Evolutionary conservation across 2,888 invertebrate species (phyloP), one percentile per base, ranked within the genome.

Genomic region (Microctonus brassicae): DNA sequence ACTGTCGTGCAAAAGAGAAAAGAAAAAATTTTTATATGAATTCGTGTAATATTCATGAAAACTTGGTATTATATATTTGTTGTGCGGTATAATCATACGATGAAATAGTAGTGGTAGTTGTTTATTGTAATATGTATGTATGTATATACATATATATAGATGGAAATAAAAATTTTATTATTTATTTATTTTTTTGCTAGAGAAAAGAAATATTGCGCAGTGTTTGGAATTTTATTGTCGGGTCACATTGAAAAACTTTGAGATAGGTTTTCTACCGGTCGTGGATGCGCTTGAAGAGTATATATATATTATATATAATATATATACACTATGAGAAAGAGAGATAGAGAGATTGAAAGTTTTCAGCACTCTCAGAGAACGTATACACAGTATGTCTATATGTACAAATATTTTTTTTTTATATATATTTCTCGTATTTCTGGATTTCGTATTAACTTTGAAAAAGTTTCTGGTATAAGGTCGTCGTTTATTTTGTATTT

Each of bases 211-310:
- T 63, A 63, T 63, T 42, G 65, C 39, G 47, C 20, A 39, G 55
- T 39, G 33, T 60, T 26, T 26, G 63, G 63, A 69, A 63, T 69
- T 69, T 69, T 69, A 69, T 62, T 69, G 63, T 33, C 29, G 42
- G 69, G 62, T 55, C 69, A 69, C 69, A 69, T 69, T 69, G 57
- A 69, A 69, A 69, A 69, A 69, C 63, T 69, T 69, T 63, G 42
- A 57, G 63, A 69, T 69, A 55, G 55, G 63, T 69, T 63, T 69
- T 63, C 63, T 34, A 55, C 36, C 39, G 52, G 53, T 60, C 42
- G 62, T 62, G 39, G 36, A 62, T 26, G 42, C 26, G 26, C 47
- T 47, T 47, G 17, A n/a, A 6, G 47, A 17, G 20, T 20, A 47
- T 47, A n/a, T 47, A 4, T 26, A 57, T 53, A 17, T 26, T 24